Percentiles rank a stretch among this genome's conserved stretches.
These are phyloP conservation scores for Novumbra hubbsi DNA, from an alignment of 2,797 vertebrate genomes.

Conservation along the genomic window DNA sequence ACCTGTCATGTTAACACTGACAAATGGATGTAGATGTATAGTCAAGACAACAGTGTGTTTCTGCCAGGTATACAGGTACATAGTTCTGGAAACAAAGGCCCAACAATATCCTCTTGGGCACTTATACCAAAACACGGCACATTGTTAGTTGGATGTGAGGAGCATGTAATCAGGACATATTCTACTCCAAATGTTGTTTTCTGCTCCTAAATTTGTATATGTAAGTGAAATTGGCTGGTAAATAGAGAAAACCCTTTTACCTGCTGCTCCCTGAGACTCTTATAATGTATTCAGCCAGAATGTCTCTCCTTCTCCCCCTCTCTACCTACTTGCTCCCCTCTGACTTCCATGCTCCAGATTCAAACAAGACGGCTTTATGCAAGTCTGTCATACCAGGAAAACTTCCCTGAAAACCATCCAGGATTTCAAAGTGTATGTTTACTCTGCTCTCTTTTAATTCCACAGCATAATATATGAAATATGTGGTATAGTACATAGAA, in stretches of 20 bases:
- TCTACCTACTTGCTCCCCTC: conserved; percentile 33
- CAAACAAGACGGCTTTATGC: conserved; percentile 79
- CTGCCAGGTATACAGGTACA: conserved; percentile 26
- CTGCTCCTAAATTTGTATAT: conserved; percentile 29
- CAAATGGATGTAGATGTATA: conserved; percentile 21
- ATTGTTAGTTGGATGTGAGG: background rate
- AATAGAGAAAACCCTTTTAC: conserved; percentile 84
- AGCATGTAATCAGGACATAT: background rate
- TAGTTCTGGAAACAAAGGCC: conserved; percentile 20
- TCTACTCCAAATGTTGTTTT: conserved; percentile 20
- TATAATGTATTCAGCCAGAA: conserved; percentile 70
- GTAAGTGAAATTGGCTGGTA: conserved; percentile 44
- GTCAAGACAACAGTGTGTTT: conserved; percentile 28
- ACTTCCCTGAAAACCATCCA: conserved; percentile 55
- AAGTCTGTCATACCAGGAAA: conserved; percentile 67
- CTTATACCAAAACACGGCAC: background rate
- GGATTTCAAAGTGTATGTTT: conserved; percentile 46
- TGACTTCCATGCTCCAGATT: conserved; percentile 65
- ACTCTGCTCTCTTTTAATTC: conserved; percentile 9
- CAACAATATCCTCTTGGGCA: conserved; percentile 21
- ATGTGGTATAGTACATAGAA: background rate
- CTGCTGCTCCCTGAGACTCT: conserved; percentile 94
- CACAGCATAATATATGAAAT: background rate
- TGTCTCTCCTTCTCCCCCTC: conserved; percentile 33
- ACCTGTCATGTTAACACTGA: conserved; percentile 31